phyloP scores from a whole-genome alignment of 1,140 invertebrate genomes.

The Ips nitidus region DNA sequence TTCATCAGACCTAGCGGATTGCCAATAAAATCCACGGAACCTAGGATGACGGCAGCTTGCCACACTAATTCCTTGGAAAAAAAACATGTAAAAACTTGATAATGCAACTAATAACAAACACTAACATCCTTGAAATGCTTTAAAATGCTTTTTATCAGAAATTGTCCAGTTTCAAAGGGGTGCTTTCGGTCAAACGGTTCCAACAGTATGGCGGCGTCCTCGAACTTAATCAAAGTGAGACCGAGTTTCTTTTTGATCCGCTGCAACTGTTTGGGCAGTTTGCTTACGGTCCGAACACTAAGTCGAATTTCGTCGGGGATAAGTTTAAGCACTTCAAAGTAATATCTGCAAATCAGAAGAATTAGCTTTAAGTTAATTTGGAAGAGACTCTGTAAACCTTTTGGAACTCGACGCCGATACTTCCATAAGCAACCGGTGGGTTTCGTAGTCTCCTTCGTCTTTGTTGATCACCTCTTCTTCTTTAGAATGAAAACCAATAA shows the following conservation, averaged over 20 bases:
- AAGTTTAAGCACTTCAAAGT: conserved; percentile 85
- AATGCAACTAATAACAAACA: conserved; percentile 17
- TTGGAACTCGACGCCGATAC: conserved; percentile 78
- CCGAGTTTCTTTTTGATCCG: conserved; percentile 84
- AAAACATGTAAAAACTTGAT: conserved; percentile 1
- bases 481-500: conserved; percentile 67
- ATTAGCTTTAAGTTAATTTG: background rate
- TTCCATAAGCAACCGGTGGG: conserved; percentile 74
- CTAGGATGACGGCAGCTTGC: conserved; percentile 93
- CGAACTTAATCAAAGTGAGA: conserved; percentile 90
- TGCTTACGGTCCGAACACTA: conserved; percentile 83
- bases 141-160: conserved; percentile 73
- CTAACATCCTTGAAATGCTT: conserved; percentile 79
- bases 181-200: conserved; percentile 83
- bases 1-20: conserved; percentile 95
- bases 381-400: conserved; percentile 58
- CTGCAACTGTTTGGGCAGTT: conserved; percentile 73
- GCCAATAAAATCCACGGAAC: conserved; percentile 95
- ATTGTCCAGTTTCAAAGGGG: conserved; percentile 85
- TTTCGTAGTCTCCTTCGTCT: conserved; percentile 77
- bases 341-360: conserved; percentile 62
- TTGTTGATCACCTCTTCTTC: conserved; percentile 54
- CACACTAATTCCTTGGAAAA: conserved; percentile 79
- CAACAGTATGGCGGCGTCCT: conserved; percentile 92
- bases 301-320: conserved; percentile 76